Evolutionary conservation across 1,140 invertebrate species (phyloP).

Genomic region (Drosophila malerkotliana): DNA sequence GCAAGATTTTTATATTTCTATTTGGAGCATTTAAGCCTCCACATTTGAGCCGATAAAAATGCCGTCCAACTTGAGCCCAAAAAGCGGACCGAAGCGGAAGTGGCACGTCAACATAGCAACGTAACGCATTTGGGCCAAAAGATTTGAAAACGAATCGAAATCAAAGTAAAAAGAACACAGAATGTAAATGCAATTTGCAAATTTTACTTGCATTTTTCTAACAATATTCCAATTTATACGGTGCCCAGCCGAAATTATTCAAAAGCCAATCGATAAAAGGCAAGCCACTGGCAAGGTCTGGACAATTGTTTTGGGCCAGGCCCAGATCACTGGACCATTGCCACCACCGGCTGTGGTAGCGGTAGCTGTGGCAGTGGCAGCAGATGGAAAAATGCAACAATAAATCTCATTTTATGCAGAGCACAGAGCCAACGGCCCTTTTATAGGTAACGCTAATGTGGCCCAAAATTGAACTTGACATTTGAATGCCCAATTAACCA

Average conservation of each 20-base stretch:
- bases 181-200: slow-evolving; percentile 37
- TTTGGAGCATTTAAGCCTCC: slow-evolving; percentile 16
- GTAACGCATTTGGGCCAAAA: slow-evolving; percentile 24
- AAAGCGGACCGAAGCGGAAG: slow-evolving; percentile 54
- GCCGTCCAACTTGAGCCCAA: slow-evolving; percentile 53
- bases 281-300: slow-evolving; percentile 42
- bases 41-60: slow-evolving; percentile 41
- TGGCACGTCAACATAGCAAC: slow-evolving; percentile 44
- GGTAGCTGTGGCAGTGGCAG: slow-evolving; percentile 6
- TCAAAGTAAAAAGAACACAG: slow-evolving; percentile 22
- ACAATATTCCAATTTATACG: slow-evolving; percentile 69
- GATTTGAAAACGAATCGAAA: slow-evolving; percentile 19
- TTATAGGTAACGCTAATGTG: slow-evolving; percentile 83
- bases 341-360: slow-evolving; percentile 52
- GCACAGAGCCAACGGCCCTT: slow-evolving; percentile 68
- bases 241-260: slow-evolving; percentile 58
- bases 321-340: slow-evolving; percentile 67
- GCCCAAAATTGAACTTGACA: slow-evolving; percentile 83
- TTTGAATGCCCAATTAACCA: slow-evolving; percentile 83
- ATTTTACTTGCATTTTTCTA: slow-evolving; percentile 55
- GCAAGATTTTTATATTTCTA: slow-evolving; percentile 45
- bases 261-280: slow-evolving; percentile 52
- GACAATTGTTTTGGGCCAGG: slow-evolving; percentile 63
- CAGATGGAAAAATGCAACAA: slow-evolving; percentile 76
- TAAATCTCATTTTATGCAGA: slow-evolving; percentile 83